Conservation (phyloP, 2,888 invertebrate genomes). For the Hypomecis punctinalis region DNA sequence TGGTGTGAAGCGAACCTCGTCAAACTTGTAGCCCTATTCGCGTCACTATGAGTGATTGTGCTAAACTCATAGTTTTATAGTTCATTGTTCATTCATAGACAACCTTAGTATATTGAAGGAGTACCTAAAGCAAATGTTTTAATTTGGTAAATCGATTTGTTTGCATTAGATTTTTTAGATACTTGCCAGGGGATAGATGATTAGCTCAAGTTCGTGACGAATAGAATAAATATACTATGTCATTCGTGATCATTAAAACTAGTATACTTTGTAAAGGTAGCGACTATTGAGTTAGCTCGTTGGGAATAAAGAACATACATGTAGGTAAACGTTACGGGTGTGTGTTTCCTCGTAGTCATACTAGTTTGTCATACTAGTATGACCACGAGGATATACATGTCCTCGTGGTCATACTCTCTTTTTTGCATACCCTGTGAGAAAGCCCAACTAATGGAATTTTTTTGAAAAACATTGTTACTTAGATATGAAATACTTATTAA, state of each 20-base stretch:
- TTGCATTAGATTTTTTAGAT: conserved; percentile 54
- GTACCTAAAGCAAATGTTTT: conserved; percentile 51
- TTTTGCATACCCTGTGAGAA: too few species aligned
- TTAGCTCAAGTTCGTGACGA: conserved; percentile 32
- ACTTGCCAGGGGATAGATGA: conserved; percentile 52
- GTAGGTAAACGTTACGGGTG: too few species aligned
- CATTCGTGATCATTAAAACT: conserved; percentile 22
- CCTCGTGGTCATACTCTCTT: too few species aligned
- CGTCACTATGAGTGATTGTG: conserved; percentile 84
- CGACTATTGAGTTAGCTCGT: too few species aligned
- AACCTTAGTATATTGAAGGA: conserved; percentile 62
- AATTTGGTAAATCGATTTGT: conserved; percentile 56
- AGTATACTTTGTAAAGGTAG: neutral
- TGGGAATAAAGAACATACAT: too few species aligned
- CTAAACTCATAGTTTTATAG: conserved; percentile 83
- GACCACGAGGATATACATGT: too few species aligned
- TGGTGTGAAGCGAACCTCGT: conserved; percentile 34
- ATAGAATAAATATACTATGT: conserved; percentile 15
- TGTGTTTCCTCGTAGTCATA: too few species aligned
- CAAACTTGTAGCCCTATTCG: conserved; percentile 63
- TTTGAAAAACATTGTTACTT: too few species aligned
- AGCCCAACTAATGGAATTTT: too few species aligned
- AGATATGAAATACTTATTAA: too few species aligned
- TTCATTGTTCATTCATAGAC: conserved; percentile 70
- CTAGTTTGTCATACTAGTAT: too few species aligned